A percentile compares a stretch with the other conserved stretches of the same genome.
Conservation (phyloP, 1,140 invertebrate genomes). For the Drosophila jambulina region DNA sequence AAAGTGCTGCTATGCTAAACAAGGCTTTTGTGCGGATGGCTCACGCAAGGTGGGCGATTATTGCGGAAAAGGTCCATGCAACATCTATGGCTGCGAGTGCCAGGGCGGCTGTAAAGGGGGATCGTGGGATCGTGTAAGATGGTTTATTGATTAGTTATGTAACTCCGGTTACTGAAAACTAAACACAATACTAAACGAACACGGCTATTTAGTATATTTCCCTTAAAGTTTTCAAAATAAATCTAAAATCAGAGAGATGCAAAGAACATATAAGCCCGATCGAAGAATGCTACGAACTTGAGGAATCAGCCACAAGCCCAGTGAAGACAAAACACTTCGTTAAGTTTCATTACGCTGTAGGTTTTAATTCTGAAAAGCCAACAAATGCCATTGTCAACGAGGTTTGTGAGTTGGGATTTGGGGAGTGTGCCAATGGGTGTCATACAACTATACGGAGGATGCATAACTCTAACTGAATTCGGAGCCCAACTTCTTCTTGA, state of each 20-base stretch:
- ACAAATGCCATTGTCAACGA: slow-evolving; percentile 7
- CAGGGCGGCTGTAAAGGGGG: background rate
- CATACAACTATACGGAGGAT: background rate
- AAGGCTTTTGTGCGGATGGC: too few relatives aligned
- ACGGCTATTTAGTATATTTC: too few relatives aligned
- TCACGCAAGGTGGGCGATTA: fast-evolving
- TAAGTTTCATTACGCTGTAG: background rate
- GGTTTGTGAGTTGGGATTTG: slow-evolving; percentile 8
- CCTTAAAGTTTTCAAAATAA: too few relatives aligned
- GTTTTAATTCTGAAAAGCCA: slow-evolving; percentile 10
- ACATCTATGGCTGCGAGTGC: background rate
- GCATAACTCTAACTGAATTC: slow-evolving; percentile 16
- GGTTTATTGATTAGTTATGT: too few relatives aligned
- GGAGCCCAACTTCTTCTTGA: slow-evolving; percentile 47
- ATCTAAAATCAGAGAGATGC: too few relatives aligned
- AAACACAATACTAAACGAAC: too few relatives aligned
- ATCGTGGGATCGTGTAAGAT: too few relatives aligned
- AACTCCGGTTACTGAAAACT: too few relatives aligned
- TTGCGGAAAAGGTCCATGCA: background rate
- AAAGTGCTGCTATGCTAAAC: too few relatives aligned
- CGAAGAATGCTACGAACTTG: too few relatives aligned
- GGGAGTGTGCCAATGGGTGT: background rate
- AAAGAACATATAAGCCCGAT: too few relatives aligned
- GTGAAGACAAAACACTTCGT: background rate
- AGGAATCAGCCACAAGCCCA: background rate